These are phyloP conservation scores for Chloroceryle inda DNA, from an alignment of 2,797 vertebrate genomes.

Conservation along the genomic window DNA sequence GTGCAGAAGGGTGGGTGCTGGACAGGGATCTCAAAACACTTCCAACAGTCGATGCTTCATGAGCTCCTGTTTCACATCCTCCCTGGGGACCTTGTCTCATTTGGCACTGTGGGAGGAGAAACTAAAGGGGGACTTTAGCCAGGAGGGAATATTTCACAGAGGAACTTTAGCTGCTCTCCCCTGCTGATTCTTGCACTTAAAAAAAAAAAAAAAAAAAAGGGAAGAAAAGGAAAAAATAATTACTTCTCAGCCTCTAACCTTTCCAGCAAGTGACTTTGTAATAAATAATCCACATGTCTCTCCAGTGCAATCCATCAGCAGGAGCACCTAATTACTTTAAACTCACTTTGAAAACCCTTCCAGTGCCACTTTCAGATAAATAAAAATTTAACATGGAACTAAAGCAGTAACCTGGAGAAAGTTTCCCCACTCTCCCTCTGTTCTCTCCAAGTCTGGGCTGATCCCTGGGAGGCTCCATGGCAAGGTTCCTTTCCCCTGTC, in stretches of 20 bases:
- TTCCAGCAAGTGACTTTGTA: constrained; percentile 85
- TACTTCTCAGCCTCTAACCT: constrained; percentile 87
- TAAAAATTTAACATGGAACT: constrained; percentile 80
- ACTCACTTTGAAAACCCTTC: constrained; percentile 82
- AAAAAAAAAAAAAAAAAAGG: background rate
- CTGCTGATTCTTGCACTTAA: constrained; percentile 44
- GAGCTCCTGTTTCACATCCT: background rate
- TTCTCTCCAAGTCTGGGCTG: background rate
- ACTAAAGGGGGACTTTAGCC: background rate
- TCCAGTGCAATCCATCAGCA: constrained; percentile 82
- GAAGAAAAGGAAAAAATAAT: constrained; percentile 81
- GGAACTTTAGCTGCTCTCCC: constrained; percentile 61
- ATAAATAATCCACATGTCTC: constrained; percentile 85
- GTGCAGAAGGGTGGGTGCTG: background rate
- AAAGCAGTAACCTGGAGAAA: constrained; percentile 27
- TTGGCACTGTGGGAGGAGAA: background rate
- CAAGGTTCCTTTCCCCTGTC: background rate
- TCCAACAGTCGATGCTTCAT: background rate
- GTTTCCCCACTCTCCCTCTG: background rate
- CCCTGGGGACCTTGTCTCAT: background rate
- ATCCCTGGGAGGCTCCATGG: background rate
- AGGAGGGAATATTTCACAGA: constrained; percentile 28
- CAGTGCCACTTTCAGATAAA: constrained; percentile 82
- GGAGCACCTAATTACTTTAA: constrained; percentile 84
- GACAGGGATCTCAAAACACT: background rate